Base-by-base conservation (phyloP, 2,888 invertebrate genomes). In the Drosophila seclusa region DNA sequence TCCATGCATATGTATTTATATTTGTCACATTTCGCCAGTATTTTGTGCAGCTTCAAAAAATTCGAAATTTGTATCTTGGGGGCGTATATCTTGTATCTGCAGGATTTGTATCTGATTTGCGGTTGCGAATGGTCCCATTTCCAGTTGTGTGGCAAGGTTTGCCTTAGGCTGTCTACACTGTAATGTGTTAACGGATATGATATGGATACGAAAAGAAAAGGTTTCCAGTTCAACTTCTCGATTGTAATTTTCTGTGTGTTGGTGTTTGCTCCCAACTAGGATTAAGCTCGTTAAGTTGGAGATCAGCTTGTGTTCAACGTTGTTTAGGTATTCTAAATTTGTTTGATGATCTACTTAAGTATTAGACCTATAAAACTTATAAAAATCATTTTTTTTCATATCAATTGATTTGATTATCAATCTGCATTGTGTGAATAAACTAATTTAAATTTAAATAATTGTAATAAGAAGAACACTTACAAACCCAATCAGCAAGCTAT, bases 21-120 rank as follows among this genome's bases (percentile, higher is more conserved):
- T 24, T 73, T 78, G 80, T 78, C 83, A 83, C 83, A 83, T 75
- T 86, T 78, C 65, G 32, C 73, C 87, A 71, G 83, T 68, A 82
- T 81, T 84, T 80, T 53, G 52, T 55, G 49, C n/a, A 45, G 54
- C 62, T 66, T 54, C 73, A 63, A 74, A 80, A 86, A 88, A 77
- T 81, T 75, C 73, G 69, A 70, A 87, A 77, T 73, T 79, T 87
- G 77, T 84, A 70, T 77, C 82, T 89, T 83, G 59, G 69, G 72
- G 86, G 82, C 74, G 72, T 82, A 78, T 77, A 68, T 68, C 76
- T 82, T 80, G 85, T 89, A 74, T 78, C 73, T 76, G 65, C 48
- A 55, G 61, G 67, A 65, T 82, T 79, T 83, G 72, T 77, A 78
- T 75, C 68, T 65, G 57, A 71, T 67, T 62, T 70, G 68, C 48